Evolutionary conservation across 2,888 invertebrate genomes (phyloP).

Genomic region (Beris morrisii): DNA sequence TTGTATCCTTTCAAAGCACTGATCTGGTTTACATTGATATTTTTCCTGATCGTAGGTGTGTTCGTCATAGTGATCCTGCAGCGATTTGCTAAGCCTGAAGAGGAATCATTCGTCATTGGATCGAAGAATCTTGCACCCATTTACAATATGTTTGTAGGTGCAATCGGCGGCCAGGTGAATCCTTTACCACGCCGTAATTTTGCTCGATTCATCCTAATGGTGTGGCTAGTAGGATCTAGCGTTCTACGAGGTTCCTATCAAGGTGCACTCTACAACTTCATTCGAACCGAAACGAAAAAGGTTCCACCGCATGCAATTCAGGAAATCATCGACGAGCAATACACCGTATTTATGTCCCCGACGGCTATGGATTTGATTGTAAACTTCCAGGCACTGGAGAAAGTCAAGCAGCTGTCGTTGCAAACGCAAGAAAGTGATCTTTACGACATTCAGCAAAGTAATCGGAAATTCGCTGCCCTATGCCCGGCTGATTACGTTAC

Average conservation of each 20-base stretch:
- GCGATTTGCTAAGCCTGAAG: background rate
- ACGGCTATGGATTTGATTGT: conserved; percentile 42
- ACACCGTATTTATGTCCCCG: conserved; percentile 42
- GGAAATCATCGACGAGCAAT: conserved; percentile 43
- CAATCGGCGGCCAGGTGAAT: conserved; percentile 41
- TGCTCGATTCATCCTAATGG: conserved; percentile 44
- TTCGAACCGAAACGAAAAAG: conserved; percentile 46
- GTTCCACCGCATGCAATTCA: conserved; percentile 44
- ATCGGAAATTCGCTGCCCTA: background rate
- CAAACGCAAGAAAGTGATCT: background rate
- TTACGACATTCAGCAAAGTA: background rate
- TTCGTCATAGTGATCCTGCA: conserved; percentile 4
- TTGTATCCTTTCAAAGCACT: conserved; percentile 42
- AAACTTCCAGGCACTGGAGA: conserved; percentile 43
- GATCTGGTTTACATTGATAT: conserved; percentile 43
- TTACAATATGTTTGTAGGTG: conserved; percentile 42
- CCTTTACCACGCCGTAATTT: conserved; percentile 43
- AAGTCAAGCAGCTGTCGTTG: conserved; percentile 1
- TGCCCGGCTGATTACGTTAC: conserved; percentile 8
- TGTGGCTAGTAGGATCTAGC: conserved; percentile 46
- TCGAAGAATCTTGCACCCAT: conserved; percentile 39
- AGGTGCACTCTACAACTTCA: conserved; percentile 41
- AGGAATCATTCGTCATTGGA: conserved; percentile 39
- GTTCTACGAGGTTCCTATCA: conserved; percentile 49
- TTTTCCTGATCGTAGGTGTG: background rate